Base-by-base conservation (phyloP, 2,888 invertebrate species). In the Campoletis raptor region DNA sequence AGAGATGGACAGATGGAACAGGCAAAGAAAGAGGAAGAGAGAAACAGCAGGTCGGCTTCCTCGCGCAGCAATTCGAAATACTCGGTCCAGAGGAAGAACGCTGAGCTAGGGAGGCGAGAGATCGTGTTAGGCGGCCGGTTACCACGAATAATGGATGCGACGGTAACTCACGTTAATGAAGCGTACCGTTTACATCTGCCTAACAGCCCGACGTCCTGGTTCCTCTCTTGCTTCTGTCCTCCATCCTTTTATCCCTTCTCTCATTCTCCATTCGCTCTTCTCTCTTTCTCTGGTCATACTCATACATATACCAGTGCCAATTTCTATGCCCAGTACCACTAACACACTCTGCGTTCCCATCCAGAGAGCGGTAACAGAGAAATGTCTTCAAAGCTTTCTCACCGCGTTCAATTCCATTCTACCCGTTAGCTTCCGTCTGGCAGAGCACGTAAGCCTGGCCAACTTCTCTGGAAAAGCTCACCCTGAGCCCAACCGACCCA, bases 81-180 rank as follows among this genome's bases (percentile, higher is more conserved):
- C 79, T 78, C 72, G 77, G 81, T 80, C 69, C 52, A 69, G 81
- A 84, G 77, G 69, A 54, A 83, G 66, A 73, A 83, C 40, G 74
- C 69, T 42, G 70, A 80, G 76, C 30, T 48, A 64, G 80, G 69
- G 48, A 64, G 72, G 72, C 69, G 69, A 72, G 74, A 82, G 88
- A 88, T 87, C 85, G 87, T 84, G 87, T 88, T 88, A 86, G 88
- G 86, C 86, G 89, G 88, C 89, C 86, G 90, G 90, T 91, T 92
- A 90, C 91, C 89, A 88, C 89, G 92, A 92, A 92, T 92, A 92
- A 92, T 92, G 90, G 91, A 92, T 92, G 92, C 86, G 92, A 91
- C 91, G 89, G 92, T 92, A 92, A 92, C 92, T 92, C 91, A 90
- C 91, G 91, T 91, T 92, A 92, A 92, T 92, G 91, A 92, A 92